Percentiles rank a stretch among this genome's conserved stretches.
Conservation (phyloP, 2,888 invertebrate genomes). For the Papilio demoleus region DNA sequence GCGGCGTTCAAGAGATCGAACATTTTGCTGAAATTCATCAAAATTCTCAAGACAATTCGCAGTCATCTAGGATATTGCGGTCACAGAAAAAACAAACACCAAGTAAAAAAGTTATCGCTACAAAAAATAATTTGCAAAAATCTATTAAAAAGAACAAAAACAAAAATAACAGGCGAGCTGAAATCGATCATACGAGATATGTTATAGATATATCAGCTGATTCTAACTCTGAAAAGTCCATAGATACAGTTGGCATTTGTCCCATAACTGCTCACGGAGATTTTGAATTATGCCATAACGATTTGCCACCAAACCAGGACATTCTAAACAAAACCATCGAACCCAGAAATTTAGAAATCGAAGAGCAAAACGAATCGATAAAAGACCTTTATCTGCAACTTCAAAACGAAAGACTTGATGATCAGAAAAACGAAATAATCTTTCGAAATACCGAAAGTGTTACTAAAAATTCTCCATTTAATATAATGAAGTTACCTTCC, state of each 20-base stretch:
- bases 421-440: constrained; percentile 35
- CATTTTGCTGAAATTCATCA: constrained; percentile 4
- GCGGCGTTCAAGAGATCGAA: not conserved
- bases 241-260: constrained; percentile 57
- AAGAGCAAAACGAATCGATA: constrained; percentile 54
- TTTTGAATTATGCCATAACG: constrained; percentile 47
- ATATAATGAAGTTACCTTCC: constrained; percentile 43
- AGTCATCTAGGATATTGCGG: not conserved
- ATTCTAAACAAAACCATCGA: constrained; percentile 50
- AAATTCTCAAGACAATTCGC: not conserved
- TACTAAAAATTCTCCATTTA: constrained; percentile 34
- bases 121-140: not conserved
- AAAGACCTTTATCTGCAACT: constrained; percentile 60
- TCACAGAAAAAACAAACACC: not conserved
- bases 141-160: not conserved
- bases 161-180: not conserved
- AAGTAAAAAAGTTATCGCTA: not conserved
- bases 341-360: constrained; percentile 58
- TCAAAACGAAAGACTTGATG: constrained; percentile 48
- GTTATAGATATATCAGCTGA: constrained; percentile 34
- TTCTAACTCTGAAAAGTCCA: constrained; percentile 55
- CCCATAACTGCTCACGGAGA: constrained; percentile 68
- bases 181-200: not conserved
- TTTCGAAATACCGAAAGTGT: not conserved
- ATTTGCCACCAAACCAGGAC: constrained; percentile 58